These are phyloP conservation scores for Yponomeuta cagnagella DNA, from an alignment of 2,888 invertebrate species.

Conservation along the genomic window DNA sequence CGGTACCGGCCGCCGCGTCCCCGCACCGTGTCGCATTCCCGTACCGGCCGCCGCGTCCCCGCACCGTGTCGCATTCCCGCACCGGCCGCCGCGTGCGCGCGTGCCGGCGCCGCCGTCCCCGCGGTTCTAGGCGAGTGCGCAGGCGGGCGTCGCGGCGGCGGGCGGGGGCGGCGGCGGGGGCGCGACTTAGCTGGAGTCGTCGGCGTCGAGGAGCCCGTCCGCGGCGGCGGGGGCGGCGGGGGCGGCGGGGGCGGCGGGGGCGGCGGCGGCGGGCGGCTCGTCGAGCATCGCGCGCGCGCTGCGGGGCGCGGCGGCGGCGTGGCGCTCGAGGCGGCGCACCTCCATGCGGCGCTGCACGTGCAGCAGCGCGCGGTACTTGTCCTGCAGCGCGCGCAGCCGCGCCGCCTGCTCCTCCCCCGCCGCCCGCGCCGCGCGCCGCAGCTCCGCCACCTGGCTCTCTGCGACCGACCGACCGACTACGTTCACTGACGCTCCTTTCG, in stretches of 20 bases:
- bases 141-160: neutral
- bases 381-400: conserved; percentile 72
- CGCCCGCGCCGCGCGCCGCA: conserved; percentile 63
- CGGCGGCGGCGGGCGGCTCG: conserved; percentile 10
- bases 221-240: conserved; percentile 70
- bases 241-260: conserved; percentile 43
- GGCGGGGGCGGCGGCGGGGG: no score
- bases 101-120: neutral
- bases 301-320: conserved; percentile 50
- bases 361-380: conserved; percentile 76
- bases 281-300: conserved; percentile 70
- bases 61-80: no score
- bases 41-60: no score
- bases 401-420: conserved; percentile 78
- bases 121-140: neutral
- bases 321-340: conserved; percentile 70
- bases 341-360: conserved; percentile 74
- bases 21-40: no score
- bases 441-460: conserved; percentile 56
- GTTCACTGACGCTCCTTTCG: neutral
- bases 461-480: neutral
- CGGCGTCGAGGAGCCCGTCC: conserved; percentile 38
- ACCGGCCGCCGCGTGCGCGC: no score
- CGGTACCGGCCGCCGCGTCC: no score
- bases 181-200: neutral